phyloP scores from a whole-genome alignment of 1,140 invertebrate species.

The Brachionus manjavacas region DNA sequence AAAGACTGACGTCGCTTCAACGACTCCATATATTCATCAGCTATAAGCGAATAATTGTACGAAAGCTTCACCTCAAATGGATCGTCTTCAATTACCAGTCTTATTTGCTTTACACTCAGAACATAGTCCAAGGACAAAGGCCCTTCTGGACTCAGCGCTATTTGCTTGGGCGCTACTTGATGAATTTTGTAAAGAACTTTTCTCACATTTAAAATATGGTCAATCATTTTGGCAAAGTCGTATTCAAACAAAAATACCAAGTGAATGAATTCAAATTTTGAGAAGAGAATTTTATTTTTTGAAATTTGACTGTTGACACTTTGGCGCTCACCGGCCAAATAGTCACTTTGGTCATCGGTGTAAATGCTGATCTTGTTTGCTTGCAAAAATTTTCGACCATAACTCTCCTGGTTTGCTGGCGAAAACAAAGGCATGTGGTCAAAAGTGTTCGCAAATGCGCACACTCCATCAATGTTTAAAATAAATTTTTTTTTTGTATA shows the following conservation, averaged over 20 bases:
- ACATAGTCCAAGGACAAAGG: background rate
- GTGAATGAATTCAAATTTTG: conserved; percentile 2
- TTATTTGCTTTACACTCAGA: conserved; percentile 19
- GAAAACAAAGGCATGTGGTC: background rate
- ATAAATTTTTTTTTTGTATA: background rate
- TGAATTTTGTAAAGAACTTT: conserved; percentile 23
- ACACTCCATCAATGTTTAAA: background rate
- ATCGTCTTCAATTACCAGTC: conserved; percentile 38
- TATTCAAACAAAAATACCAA: conserved; percentile 24
- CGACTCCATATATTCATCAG: conserved; percentile 11
- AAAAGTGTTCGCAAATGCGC: background rate
- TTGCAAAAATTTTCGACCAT: background rate
- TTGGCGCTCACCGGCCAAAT: background rate
- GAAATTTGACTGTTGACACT: background rate
- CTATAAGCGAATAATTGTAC: conserved; percentile 18
- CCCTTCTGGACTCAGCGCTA: background rate
- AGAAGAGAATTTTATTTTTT: background rate
- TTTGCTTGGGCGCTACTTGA: background rate
- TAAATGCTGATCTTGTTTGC: background rate
- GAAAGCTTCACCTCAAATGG: conserved; percentile 22
- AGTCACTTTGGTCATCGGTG: background rate
- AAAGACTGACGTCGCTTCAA: conserved; percentile 10
- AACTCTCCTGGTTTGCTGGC: background rate
- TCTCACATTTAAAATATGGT: conserved; percentile 35
- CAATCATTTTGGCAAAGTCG: conserved; percentile 28